Evolutionary conservation across 2,888 invertebrate species (phyloP), one percentile per base, ranked within the genome.

Genomic region (Pachycephus smyrnensis): DNA sequence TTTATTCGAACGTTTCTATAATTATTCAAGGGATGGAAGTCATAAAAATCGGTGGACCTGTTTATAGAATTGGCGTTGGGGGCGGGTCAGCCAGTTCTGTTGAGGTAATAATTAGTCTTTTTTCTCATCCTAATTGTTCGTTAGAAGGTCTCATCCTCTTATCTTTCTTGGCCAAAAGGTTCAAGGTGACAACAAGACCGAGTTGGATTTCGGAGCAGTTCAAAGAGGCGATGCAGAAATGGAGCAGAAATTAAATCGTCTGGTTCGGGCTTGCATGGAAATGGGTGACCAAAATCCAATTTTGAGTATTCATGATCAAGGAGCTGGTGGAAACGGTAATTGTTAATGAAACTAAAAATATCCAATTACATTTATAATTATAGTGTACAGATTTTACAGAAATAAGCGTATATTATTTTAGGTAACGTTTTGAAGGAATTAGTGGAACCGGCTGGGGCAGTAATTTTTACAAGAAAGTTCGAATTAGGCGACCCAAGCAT

Each of bases 71-170:
- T 89, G 99, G 99, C 0, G 98, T 99, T 9, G 99, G 99, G 15
- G 99, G 99, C 12, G 99, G 99, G n/a, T 97, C 99, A 0, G 99
- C 99, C 0, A 98, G 98, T 83, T 99, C 99, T 0, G 97, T 98
- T 11, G 96, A 98, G 87, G 93, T 93, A 40, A 75, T 73, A 77
- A 73, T 73, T 75, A 74, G n/a, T 76, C 32, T 73, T 68, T 73
- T 69, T 75, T 55, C 23, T 55, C 9, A 55, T 55, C 9, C 6
- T 23, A 9, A 55, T 55, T 55, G 23, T 23, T 55, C 2, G 0
- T 23, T 55, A 55, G 23, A 23, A 55, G 23, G 55, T 55, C 9
- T 55, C 6, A 78, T 77, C 68, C 77, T 31, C 36, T 68, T 3
- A 78, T n/a, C 37, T 71, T 71, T 71, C 30, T 71, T 71, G 12